These are phyloP conservation scores for Epinephelus awoara DNA, from an alignment of 2,797 vertebrate species.

Conservation along the genomic window DNA sequence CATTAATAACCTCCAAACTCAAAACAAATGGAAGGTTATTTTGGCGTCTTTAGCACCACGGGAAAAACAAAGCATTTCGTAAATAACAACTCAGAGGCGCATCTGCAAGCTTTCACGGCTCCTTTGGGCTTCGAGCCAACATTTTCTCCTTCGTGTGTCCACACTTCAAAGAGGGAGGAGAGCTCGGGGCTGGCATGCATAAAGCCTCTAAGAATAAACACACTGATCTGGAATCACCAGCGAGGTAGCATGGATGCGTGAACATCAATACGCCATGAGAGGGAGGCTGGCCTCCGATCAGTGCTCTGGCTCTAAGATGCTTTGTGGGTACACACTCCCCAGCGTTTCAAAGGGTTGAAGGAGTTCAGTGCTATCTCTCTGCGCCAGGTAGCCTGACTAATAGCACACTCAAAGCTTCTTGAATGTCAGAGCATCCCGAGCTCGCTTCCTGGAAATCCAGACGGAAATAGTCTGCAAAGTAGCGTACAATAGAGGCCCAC, in stretches of 20 bases:
- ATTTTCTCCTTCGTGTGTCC: conserved; percentile 45
- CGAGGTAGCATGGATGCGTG: conserved; percentile 36
- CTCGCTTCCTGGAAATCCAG: conserved; percentile 68
- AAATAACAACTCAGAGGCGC: conserved; percentile 61
- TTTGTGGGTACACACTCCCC: conserved; percentile 64
- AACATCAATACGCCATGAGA: conserved; percentile 46
- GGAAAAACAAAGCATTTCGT: conserved; percentile 74
- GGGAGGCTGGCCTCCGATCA: conserved; percentile 56
- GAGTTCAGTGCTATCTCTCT: conserved; percentile 80
- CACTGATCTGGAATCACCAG: conserved; percentile 66
- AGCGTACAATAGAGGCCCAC: conserved; percentile 54
- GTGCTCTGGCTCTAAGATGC: conserved; percentile 63
- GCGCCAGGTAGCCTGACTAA: conserved; percentile 83
- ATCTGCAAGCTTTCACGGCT: conserved; percentile 54
- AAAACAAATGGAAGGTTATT: conserved; percentile 76
- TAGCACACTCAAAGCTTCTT: conserved; percentile 77
- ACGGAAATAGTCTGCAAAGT: conserved; percentile 77
- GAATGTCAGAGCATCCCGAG: conserved; percentile 75
- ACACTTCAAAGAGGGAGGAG: conserved; percentile 58
- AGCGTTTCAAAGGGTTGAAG: conserved; percentile 67
- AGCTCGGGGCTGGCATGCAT: conserved; percentile 41
- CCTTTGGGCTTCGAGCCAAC: conserved; percentile 58
- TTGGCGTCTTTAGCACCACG: conserved; percentile 51
- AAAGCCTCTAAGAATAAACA: conserved; percentile 72
- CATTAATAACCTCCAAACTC: conserved; percentile 74